Base-by-base conservation (phyloP, 2,113 vertebrate species). In the Nymphicus hollandicus region DNA sequence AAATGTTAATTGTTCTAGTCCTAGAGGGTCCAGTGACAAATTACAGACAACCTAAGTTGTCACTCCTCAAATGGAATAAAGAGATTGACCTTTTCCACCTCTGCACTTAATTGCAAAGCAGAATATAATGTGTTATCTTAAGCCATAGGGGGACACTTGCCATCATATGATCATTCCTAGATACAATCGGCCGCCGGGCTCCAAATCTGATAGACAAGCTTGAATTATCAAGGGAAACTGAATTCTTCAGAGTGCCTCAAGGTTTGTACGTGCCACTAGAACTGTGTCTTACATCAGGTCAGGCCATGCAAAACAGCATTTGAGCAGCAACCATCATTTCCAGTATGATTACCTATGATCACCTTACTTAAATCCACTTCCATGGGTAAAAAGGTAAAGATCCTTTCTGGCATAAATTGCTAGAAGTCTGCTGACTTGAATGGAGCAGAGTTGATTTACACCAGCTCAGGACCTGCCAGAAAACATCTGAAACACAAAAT, bases 401-500 rank as follows among this genome's bases (percentile, higher is more conserved):
- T 77, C 15, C n/a, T 24, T 31, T 8, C 46, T 44, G 39, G 11
- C 39, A 33, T 74, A 89, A 89, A 79, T 65, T 70, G 81, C 25
- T 35, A 78, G 24, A 47, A 35, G 11, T 33, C 37, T 53, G 43
- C 35, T 65, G 58, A 37, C 66, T 68, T 68, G 68, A 69, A 47
- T 0, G 5, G 50, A 81, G 55, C 29, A 58, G 33, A 33, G 33
- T 3, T 94, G 65, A 91, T 95, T 93, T 91, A 89, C 61, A 79
- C 33, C 43, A 89, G 61, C 56, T 81, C 73, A 70, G 52, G 49
- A 81, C 58, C 25, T 86, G 77, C 56, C 77, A 84, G 77, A 9
- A 78, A 92, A 61, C 55, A 81, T 31, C 52, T 63, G 53, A 81
- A 83, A 96, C 17, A 92, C 63, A 83, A 94, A 92, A 56, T 37